Base-by-base conservation (phyloP, 2,888 invertebrate genomes). In the Dastarcus helophoroides region DNA sequence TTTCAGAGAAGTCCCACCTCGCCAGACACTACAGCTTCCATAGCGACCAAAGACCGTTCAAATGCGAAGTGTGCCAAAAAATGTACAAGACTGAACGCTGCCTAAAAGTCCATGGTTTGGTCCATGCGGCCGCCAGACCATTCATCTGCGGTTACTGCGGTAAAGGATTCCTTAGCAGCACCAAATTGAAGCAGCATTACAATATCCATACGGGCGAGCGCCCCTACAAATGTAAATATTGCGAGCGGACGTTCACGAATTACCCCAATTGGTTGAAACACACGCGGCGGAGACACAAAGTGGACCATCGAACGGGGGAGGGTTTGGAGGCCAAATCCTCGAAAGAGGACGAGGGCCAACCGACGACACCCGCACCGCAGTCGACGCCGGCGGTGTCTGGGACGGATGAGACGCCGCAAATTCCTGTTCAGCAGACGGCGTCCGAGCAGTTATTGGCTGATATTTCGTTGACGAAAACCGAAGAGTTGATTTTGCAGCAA, bases 181-280 rank as follows among this genome's bases (percentile, higher is more conserved):
- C 41, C 61, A 74, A 38, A 60, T 68, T 39, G 56, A 71, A 64
- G 47, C 68, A 72, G 50, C 74, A 75, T 45, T 53, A 67, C 33
- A 71, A 72, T 45, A 63, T 68, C 7, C 74, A 75, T 47, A 69
- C 67, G 0, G 71, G 70, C 2, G 57, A 58, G 26, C 60, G 64
- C 23, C 72, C 73, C 0, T 70, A 65, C 54, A 62, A 62, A 24
- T 75, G 75, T 50, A 61, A 62, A 13, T 61, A 61, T 30, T 75
- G 74, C 46, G 60, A 65, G 12, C 67, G 67, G 29, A 58, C 64
- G 0, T 74, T 74, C 47, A 65, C 69, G 17, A 65, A 63, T 43
- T 64, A 67, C 36, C 68, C 73, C 2, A 74, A 74, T 48, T 70
- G 67, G 62, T 51, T 60, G 38, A 75, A 73, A 47, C 75, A 75